Base-by-base conservation (phyloP, 2,797 vertebrate species). In the Poeciliopsis infans region DNA sequence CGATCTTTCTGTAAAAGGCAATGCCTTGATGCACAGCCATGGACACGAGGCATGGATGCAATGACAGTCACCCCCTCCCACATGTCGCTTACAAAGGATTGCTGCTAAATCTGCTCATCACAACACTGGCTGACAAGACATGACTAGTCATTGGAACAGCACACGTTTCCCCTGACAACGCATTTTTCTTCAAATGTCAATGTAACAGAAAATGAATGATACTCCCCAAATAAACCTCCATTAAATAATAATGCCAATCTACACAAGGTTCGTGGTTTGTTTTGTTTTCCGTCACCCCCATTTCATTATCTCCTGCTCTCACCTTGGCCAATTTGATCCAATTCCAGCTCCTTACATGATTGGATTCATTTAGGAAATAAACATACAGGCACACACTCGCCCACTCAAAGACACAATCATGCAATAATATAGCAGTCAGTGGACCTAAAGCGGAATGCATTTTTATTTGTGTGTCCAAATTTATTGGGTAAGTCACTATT, bases 1-100 rank as follows among this genome's bases (percentile, higher is more conserved):
- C 90, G 95, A 96, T 95, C 94, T 94, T 85, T 85, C 83, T 92
- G 87, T 92, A 87, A 94, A 91, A 89, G 84, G 88, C 82, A 90
- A 89, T 90, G 92, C 91, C 91, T 89, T 88, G 87, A 85, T 92
- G 87, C 90, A 87, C 87, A 90, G 88, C 85, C 81, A 83, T 28
- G 81, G 82, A 84, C 84, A 76, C 45, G 68, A 82, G 68, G 80
- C 74, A 78, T 59, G 49, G 75, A 80, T 80, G 80, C 79, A 85
- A 61, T 81, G 79, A 84, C 72, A 86, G 82, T 84, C 76, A 59
- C 78, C 74, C 55, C 85, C 77, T 80, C 78, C 80, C 83, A 80
- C 85, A 80, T 72, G 76, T 78, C 33, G 51, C 77, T 82, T 86
- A 70, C 71, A 83, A 77, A 59, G 43, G 20, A 59, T 78, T 74